These are phyloP conservation scores for Pseudopleuronectes americanus DNA, from an alignment of 2,797 vertebrate genomes.

Conservation along the genomic window DNA sequence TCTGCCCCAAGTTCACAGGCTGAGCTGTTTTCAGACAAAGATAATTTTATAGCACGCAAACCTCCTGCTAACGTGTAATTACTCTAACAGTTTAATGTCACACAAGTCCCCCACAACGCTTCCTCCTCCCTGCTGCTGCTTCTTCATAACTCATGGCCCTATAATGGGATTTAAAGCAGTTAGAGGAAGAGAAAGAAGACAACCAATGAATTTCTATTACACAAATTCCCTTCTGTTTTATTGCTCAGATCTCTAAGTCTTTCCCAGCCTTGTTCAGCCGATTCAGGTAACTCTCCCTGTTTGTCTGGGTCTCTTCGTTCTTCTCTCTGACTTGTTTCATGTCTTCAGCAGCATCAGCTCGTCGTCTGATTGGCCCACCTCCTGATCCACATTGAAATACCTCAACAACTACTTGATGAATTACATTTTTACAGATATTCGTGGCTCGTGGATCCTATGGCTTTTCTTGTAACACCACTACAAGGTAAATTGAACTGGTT, in stretches of 20 bases:
- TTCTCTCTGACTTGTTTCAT: not conserved
- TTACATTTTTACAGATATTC: no score
- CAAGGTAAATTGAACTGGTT: no score
- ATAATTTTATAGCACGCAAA: conserved; percentile 61
- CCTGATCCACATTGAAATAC: no score
- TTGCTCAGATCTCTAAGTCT: not conserved
- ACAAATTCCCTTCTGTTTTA: conserved; percentile 28
- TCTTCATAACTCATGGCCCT: conserved; percentile 62
- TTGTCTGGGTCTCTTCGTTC: not conserved
- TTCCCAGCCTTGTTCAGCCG: conserved; percentile 1
- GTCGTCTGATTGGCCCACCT: no score
- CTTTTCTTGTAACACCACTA: no score
- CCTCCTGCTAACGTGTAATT: conserved; percentile 69
- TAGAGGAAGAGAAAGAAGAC: conserved; percentile 4
- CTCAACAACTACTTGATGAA: no score
- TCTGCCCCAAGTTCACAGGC: conserved; percentile 46
- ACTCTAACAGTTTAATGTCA: conserved; percentile 79
- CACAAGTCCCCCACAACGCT: conserved; percentile 59
- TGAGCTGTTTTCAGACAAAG: conserved; percentile 47
- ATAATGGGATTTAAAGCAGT: conserved; percentile 63
- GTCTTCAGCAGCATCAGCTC: not conserved
- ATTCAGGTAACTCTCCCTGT: not conserved
- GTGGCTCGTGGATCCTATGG: no score
- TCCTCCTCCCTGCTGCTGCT: conserved; percentile 16
- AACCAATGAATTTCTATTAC: conserved; percentile 46